Percentiles rank a stretch among this genome's conserved stretches.
phyloP scores from a whole-genome alignment of 2,888 invertebrate genomes.

The Philopedon plagiatum region DNA sequence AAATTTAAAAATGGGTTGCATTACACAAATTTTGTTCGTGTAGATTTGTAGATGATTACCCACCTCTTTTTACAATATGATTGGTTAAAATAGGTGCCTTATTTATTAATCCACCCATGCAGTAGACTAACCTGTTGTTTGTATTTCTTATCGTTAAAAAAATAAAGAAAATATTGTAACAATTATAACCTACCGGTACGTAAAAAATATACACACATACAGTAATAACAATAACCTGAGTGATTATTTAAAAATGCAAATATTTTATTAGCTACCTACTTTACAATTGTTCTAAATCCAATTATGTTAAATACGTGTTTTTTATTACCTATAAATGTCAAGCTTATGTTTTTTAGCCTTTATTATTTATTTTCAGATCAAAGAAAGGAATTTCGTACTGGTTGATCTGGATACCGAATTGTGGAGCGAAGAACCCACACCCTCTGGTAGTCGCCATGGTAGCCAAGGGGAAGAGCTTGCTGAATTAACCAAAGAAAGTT shows the following conservation, averaged over 20 bases:
- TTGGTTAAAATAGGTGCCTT: too few relatives aligned
- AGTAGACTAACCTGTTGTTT: too few relatives aligned
- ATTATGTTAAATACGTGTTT: neutral
- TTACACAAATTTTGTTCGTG: too few relatives aligned
- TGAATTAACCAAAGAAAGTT: constrained; percentile 89
- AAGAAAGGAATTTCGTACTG: constrained; percentile 84
- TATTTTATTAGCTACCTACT: neutral
- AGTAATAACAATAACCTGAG: neutral
- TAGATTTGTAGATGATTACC: too few relatives aligned
- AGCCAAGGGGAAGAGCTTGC: constrained; percentile 82
- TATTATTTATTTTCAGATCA: constrained; percentile 62
- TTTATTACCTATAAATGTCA: neutral
- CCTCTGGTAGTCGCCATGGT: constrained; percentile 71
- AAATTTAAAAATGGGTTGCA: too few relatives aligned
- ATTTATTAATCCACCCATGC: too few relatives aligned
- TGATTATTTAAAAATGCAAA: neutral
- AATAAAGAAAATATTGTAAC: too few relatives aligned
- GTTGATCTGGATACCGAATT: constrained; percentile 93
- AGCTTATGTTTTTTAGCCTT: neutral
- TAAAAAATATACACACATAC: neutral
- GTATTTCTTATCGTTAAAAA: too few relatives aligned
- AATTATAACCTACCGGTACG: too few relatives aligned
- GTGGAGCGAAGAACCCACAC: constrained; percentile 78
- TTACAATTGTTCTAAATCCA: neutral
- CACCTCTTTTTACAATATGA: too few relatives aligned